Conservation (phyloP, 2,113 vertebrate genomes). For the Gorsachius goisagi region DNA sequence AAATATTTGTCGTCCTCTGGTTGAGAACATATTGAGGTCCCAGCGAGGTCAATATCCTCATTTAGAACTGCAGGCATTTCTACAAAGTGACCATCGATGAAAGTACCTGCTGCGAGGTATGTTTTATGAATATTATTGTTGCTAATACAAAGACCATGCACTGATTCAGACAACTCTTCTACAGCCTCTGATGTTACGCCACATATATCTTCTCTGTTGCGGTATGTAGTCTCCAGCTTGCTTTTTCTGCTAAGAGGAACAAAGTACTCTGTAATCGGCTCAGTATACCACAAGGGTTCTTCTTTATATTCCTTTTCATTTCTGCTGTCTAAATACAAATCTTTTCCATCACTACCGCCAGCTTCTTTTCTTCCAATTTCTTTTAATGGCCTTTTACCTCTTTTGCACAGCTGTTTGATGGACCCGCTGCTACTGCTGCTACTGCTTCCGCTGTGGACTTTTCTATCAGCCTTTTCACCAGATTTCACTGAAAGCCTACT, state of each 20-base stretch:
- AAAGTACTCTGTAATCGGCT: slow-evolving; percentile 95
- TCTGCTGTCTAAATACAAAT: slow-evolving; percentile 78
- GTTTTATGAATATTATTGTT: slow-evolving; percentile 86
- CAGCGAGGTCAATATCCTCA: slow-evolving; percentile 86
- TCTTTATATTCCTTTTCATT: slow-evolving; percentile 92
- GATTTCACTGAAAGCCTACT: slow-evolving; percentile 82
- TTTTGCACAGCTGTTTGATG: slow-evolving; percentile 86
- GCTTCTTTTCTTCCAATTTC: slow-evolving; percentile 84
- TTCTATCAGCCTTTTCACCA: slow-evolving; percentile 81
- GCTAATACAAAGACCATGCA: slow-evolving; percentile 90
- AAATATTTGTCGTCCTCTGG: slow-evolving; percentile 90
- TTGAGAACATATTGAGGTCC: slow-evolving; percentile 92
- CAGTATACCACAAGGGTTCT: slow-evolving; percentile 98
- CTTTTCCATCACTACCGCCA: slow-evolving; percentile 77
- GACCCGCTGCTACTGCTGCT: slow-evolving; percentile 76
- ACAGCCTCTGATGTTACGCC: slow-evolving; percentile 75
- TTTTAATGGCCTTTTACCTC: slow-evolving; percentile 86
- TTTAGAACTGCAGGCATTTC: slow-evolving; percentile 90
- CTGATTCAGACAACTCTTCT: slow-evolving; percentile 85
- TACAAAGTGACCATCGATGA: slow-evolving; percentile 97
- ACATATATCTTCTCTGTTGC: slow-evolving; percentile 80
- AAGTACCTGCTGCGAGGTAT: slow-evolving; percentile 95
- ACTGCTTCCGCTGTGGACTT: slow-evolving; percentile 74
- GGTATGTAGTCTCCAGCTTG: slow-evolving; percentile 96
- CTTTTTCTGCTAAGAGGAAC: slow-evolving; percentile 91